Conservation (phyloP, 1,140 invertebrate genomes). For the Spodoptera litura region DNA sequence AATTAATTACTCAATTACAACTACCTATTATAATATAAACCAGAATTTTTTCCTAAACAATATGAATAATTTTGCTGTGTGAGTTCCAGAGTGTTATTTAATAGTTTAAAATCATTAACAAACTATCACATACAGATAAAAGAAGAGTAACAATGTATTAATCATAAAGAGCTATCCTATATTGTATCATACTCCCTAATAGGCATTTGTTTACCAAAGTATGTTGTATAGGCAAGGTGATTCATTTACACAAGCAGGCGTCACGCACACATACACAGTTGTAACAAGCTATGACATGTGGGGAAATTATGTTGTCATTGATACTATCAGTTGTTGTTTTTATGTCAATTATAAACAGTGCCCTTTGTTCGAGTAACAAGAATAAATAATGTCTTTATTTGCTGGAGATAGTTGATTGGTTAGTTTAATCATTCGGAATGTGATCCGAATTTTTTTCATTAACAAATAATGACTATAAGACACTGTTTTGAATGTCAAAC, state of each 20-base stretch:
- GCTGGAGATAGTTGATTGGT: too few species aligned
- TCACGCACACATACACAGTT: slow-evolving; percentile 2
- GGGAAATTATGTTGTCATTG: slow-evolving; percentile 3
- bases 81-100: too few species aligned
- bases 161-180: slow-evolving; percentile 5
- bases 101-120: neutral
- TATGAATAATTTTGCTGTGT: too few species aligned
- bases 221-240: neutral
- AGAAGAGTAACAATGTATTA: slow-evolving; percentile 5
- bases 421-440: too few species aligned
- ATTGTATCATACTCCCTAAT: neutral
- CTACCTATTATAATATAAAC: too few species aligned
- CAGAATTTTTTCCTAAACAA: too few species aligned
- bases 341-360: slow-evolving; percentile 7
- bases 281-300: neutral
- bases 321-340: slow-evolving; percentile 15
- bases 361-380: neutral
- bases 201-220: slow-evolving; percentile 25
- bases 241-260: neutral
- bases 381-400: too few species aligned
- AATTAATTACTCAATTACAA: too few species aligned
- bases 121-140: neutral
- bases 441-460: too few species aligned
- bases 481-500: too few species aligned
- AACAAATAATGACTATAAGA: too few species aligned